A percentile compares a stretch with the other conserved stretches of the same genome.
Conservation (phyloP, 2,797 vertebrate genomes). For the Okamejei kenojei region DNA sequence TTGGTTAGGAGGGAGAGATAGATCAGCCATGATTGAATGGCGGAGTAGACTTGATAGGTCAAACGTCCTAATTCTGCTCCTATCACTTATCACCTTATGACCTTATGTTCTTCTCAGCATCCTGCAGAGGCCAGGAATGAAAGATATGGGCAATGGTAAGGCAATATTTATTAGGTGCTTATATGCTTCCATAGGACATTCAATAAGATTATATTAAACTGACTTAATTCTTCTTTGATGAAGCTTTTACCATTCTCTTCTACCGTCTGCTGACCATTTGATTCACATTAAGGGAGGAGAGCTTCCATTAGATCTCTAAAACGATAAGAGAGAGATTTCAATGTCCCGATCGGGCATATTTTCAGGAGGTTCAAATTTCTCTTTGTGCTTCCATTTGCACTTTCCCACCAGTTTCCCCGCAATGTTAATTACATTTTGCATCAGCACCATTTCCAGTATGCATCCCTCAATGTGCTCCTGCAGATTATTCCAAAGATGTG, state of each 20-base stretch:
- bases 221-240: neutral
- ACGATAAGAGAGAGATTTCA: neutral
- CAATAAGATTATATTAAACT: neutral
- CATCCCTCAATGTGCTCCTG: neutral
- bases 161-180: neutral
- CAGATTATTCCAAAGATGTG: neutral
- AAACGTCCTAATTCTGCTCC: too few species aligned
- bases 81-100: neutral
- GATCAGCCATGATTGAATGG: too few species aligned
- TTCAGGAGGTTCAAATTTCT: conserved; percentile 8
- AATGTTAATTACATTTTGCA: neutral
- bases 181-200: too few species aligned
- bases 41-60: too few species aligned
- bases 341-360: neutral
- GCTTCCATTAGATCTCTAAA: neutral
- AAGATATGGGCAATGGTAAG: neutral
- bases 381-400: neutral
- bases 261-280: neutral
- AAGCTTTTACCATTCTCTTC: neutral
- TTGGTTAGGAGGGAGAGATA: too few species aligned
- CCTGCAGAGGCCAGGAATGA: neutral
- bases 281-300: neutral
- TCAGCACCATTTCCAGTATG: neutral
- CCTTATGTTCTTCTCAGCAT: neutral
- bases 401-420: neutral